Evolutionary conservation across 2,113 vertebrate genomes (phyloP), one percentile per base, ranked within the genome.

Genomic region (Proteles cristata): DNA sequence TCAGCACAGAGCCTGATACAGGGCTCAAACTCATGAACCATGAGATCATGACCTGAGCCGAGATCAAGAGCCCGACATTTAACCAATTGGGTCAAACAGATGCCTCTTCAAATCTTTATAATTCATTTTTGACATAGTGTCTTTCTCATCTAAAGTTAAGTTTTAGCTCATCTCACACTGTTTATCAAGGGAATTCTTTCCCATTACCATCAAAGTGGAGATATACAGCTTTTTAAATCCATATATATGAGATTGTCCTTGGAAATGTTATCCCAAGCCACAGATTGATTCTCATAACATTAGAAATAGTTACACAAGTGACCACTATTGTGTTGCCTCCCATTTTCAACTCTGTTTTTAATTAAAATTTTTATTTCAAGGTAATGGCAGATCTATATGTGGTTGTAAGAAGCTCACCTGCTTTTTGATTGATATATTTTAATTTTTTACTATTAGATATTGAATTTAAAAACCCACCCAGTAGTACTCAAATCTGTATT

Each of bases 301-400:
- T 71, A 68, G 39, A 86, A 69, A 90, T 50, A 82, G 28, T 66
- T 81, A 58, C 8, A 31, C n/a, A 81, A 73, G 43, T 82, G 66
- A 82, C 21, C 53, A 16, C 35, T 12, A 15, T 7, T 63, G 48
- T 68, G 31, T 73, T 58, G 23, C 45, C 6, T 61, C 21, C 15
- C 11, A 48, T 68, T 61, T 68, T 77, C 15, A 69, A 31, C 11
- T 58, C 12, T 16, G n/a, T 87, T 92, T 86, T 77, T 76, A 82
- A 65, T 94, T 82, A 83, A 74, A 43, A 45, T 21, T 88, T 94
- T 88, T 71, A 71, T 88, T 93, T 77, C 33, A 45, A 80, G 84
- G 31, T 88, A 71, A 88, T 58, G 35, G 0, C 23, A 68, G 61
- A 58, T 79, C 53, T 14, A 55, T 25, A 88, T 69, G 17, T 7